A percentile compares a stretch with the other conserved stretches of the same genome.
These are phyloP conservation scores for Drosophila subpulchrella DNA, from an alignment of 1,140 invertebrate species.

Conservation along the genomic window DNA sequence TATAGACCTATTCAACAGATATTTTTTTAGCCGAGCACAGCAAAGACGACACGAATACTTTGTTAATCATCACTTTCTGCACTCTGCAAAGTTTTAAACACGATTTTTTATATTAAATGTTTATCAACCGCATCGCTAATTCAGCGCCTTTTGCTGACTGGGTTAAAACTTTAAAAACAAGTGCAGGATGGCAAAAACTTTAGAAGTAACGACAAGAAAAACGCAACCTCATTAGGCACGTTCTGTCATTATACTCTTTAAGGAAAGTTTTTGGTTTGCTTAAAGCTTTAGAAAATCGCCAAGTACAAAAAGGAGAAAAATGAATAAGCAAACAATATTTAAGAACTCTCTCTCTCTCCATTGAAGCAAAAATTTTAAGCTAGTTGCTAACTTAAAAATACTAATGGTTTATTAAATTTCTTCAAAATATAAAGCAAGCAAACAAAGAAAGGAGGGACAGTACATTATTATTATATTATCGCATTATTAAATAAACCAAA, in stretches of 20 bases:
- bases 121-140: neutral
- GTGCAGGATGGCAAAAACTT: neutral
- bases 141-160: neutral
- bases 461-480: too few relatives aligned
- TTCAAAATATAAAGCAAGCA: too few relatives aligned
- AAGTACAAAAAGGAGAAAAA: neutral
- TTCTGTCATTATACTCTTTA: neutral
- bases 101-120: neutral
- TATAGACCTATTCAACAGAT: too few relatives aligned
- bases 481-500: too few relatives aligned
- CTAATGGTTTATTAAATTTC: too few relatives aligned
- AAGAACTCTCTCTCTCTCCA: neutral
- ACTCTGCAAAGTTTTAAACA: neutral
- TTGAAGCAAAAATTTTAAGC: too few relatives aligned
- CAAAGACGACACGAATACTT: neutral
- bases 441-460: too few relatives aligned
- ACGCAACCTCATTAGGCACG: slow-evolving; percentile 4
- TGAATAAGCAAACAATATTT: neutral
- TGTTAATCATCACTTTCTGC: neutral
- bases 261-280: neutral
- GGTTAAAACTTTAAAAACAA: slow-evolving; percentile 1
- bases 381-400: too few relatives aligned
- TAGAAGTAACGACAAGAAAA: neutral
- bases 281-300: neutral
- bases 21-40: too few relatives aligned